These are phyloP conservation scores for Jordanella pulchra DNA, from an alignment of 2,797 vertebrate species.

Conservation along the genomic window DNA sequence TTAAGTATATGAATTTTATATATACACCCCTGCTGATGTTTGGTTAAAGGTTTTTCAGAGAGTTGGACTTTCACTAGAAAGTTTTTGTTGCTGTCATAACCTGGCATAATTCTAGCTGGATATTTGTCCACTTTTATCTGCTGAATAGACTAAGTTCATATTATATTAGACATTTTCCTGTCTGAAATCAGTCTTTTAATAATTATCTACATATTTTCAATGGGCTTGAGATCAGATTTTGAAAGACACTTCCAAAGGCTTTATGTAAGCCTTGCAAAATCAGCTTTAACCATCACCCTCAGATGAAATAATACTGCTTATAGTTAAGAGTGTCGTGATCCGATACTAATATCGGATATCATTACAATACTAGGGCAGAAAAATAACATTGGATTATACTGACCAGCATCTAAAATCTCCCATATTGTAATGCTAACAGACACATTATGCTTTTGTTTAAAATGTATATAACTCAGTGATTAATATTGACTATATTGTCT, in stretches of 20 bases:
- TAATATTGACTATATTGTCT: too few species aligned
- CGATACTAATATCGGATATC: too few species aligned
- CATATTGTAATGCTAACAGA: too few species aligned
- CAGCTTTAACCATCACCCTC: not conserved
- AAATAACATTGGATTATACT: too few species aligned
- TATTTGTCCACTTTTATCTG: not conserved
- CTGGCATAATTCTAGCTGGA: not conserved
- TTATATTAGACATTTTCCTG: not conserved
- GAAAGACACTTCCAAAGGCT: not conserved
- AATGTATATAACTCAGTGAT: too few species aligned
- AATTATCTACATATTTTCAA: not conserved
- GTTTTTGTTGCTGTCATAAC: not conserved
- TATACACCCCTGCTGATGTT: not conserved
- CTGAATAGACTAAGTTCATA: too few species aligned
- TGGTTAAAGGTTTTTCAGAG: not conserved
- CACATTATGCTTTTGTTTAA: too few species aligned
- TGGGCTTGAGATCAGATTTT: not conserved
- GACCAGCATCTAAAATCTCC: too few species aligned
- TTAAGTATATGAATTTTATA: not conserved
- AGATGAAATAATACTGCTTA: not conserved
- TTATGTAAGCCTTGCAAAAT: not conserved
- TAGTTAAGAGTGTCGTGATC: too few species aligned
- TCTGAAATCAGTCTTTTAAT: not conserved
- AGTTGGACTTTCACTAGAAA: not conserved
- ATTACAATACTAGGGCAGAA: too few species aligned